Evolutionary conservation across 2,888 invertebrate species (phyloP).

Genomic region (Dryococelus australis): DNA sequence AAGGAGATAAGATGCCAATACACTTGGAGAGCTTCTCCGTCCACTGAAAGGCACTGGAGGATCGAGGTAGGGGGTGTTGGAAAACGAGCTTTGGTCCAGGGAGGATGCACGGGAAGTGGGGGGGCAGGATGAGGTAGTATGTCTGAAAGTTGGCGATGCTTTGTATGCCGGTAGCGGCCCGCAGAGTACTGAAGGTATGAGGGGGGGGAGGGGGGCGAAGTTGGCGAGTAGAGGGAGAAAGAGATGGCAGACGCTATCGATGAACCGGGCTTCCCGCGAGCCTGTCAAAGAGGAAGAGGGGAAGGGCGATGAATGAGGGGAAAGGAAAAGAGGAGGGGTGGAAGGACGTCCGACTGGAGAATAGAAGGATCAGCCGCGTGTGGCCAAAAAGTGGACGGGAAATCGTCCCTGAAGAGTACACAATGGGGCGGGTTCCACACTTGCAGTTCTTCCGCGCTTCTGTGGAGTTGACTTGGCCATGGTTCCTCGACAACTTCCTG

Average conservation of each 20-base stretch:
- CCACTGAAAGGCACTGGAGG: neutral
- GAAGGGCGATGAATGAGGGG: neutral
- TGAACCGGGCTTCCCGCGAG: too few species aligned
- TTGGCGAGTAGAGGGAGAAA: too few species aligned
- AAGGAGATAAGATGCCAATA: slow-evolving; percentile 7
- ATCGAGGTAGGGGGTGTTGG: too few species aligned
- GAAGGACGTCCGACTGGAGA: neutral
- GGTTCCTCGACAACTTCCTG: neutral
- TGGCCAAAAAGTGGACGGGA: slow-evolving; percentile 11
- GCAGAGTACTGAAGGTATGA: too few species aligned
- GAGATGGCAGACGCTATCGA: too few species aligned
- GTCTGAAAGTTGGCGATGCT: neutral
- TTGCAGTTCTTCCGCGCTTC: neutral
- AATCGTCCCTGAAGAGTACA: slow-evolving; percentile 8
- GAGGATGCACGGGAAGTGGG: too few species aligned
- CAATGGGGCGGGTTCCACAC: neutral
- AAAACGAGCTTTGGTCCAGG: too few species aligned
- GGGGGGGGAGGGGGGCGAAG: too few species aligned
- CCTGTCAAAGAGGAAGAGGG: neutral
- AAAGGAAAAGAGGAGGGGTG: neutral
- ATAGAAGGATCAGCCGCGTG: slow-evolving; percentile 7
- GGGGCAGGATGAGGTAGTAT: neutral
- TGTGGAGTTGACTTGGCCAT: neutral
- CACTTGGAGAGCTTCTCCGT: neutral
- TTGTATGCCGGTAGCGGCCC: neutral